phyloP scores from a whole-genome alignment of 2,888 invertebrate species.

The Molorchus minor region DNA sequence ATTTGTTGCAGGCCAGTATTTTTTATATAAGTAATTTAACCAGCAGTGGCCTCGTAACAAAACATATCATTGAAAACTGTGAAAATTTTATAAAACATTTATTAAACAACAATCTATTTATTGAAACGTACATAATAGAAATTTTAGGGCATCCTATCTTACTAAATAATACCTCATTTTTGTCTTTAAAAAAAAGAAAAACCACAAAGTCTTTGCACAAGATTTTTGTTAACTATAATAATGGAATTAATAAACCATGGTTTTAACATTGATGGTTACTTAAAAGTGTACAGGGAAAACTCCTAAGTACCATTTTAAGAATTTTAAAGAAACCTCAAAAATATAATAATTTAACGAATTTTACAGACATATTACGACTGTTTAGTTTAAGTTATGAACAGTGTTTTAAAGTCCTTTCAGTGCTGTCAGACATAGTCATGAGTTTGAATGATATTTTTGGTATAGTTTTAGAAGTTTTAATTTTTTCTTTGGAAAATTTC shows the following conservation, averaged over 20 bases:
- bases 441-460: conserved; percentile 18
- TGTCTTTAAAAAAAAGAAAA: conserved; percentile 49
- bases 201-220: conserved; percentile 51
- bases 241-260: conserved; percentile 28
- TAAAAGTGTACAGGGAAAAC: conserved; percentile 67
- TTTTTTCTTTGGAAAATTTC: conserved; percentile 45
- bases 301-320: conserved; percentile 59
- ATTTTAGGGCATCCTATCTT: conserved; percentile 62
- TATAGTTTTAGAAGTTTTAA: conserved; percentile 38
- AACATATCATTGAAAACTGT: conserved; percentile 43
- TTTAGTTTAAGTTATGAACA: conserved; percentile 59
- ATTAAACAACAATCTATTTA: conserved; percentile 32
- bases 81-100: conserved; percentile 41
- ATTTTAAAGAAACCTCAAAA: conserved; percentile 63
- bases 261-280: conserved; percentile 45
- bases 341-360: conserved; percentile 51
- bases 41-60: conserved; percentile 27
- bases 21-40: conserved; percentile 51
- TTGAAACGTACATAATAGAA: conserved; percentile 50
- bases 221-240: conserved; percentile 47
- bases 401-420: conserved; percentile 61
- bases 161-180: conserved; percentile 58
- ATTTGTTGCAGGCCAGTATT: conserved; percentile 47
- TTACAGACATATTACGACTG: conserved; percentile 61
- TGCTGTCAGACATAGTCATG: conserved; percentile 25